Percentiles rank a stretch among this genome's conserved stretches.
phyloP scores from a whole-genome alignment of 2,888 invertebrate species.

The Mythimna lalbum region DNA sequence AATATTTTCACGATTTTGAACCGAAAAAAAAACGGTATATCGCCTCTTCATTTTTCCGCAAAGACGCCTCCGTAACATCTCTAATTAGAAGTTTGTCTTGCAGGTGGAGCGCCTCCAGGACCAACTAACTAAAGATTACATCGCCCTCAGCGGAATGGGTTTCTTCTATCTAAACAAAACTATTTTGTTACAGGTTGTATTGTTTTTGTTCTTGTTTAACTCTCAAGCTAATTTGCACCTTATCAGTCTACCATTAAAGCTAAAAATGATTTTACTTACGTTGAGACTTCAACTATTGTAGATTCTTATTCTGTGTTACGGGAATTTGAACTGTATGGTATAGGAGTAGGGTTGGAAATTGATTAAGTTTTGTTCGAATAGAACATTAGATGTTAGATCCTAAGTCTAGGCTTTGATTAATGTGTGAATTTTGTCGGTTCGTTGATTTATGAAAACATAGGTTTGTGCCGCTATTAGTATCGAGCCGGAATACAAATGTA shows the following conservation, averaged over 20 bases:
- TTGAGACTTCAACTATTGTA: not conserved
- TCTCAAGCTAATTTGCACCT: not conserved
- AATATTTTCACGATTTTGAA: no score
- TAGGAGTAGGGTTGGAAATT: slow-evolving; percentile 4
- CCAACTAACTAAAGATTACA: slow-evolving; percentile 90
- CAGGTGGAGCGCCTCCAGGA: slow-evolving; percentile 91
- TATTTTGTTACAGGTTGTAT: slow-evolving; percentile 88
- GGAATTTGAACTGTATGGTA: not conserved
- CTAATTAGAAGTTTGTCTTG: slow-evolving; percentile 57
- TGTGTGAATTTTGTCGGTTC: slow-evolving; percentile 44
- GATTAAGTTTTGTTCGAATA: not conserved
- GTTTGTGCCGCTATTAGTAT: slow-evolving; percentile 24
- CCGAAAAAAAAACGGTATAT: no score
- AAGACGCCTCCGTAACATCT: not conserved
- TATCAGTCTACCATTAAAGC: rapidly evolving
- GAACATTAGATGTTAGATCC: slow-evolving; percentile 19
- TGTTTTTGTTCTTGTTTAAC: slow-evolving; percentile 23
- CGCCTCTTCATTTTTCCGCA: no score
- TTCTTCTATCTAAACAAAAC: slow-evolving; percentile 90
- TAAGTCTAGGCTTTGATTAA: slow-evolving; percentile 46
- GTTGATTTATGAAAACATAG: slow-evolving; percentile 41
- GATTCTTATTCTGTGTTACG: not conserved
- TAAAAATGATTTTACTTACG: not conserved
- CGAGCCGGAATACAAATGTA: not conserved
- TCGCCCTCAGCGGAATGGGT: slow-evolving; percentile 91